Evolutionary conservation across 2,113 vertebrate genomes (phyloP).

Genomic region (Carassius gibelio): DNA sequence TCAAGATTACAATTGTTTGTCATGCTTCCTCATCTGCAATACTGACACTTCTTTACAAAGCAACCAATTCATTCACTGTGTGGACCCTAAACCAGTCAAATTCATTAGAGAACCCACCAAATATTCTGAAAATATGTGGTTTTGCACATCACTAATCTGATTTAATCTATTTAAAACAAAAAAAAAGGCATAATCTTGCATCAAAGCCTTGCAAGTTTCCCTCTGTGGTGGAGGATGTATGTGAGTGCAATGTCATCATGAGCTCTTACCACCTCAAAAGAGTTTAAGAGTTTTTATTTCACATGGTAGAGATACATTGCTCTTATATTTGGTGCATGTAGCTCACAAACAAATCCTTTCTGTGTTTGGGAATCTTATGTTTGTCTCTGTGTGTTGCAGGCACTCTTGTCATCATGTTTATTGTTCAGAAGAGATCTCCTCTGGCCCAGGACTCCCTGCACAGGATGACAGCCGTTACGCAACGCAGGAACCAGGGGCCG

Average conservation of each 20-base stretch:
- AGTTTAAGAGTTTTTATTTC: not conserved
- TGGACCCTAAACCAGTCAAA: not conserved
- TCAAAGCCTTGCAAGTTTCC: not conserved
- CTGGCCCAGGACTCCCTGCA: conserved; percentile 71
- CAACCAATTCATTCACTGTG: not conserved
- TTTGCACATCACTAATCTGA: too few species aligned
- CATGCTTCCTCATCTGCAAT: not conserved
- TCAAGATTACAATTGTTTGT: not conserved
- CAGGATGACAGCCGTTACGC: too few species aligned
- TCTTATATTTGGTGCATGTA: not conserved
- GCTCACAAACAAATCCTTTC: not conserved
- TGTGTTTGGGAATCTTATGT: not conserved
- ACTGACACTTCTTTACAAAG: not conserved
- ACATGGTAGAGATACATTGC: not conserved
- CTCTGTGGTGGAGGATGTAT: not conserved
- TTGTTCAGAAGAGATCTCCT: conserved; percentile 85
- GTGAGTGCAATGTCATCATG: not conserved
- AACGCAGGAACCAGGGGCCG: conserved; percentile 48
- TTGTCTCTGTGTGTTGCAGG: conserved; percentile 71
- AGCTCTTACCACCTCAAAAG: not conserved
- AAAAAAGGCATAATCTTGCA: not conserved
- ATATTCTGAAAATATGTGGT: too few species aligned
- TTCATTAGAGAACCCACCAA: not conserved
- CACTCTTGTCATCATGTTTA: conserved; percentile 84
- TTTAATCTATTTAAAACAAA: too few species aligned